Conservation (phyloP, 2,888 invertebrate species). For the Archips crataeganus region DNA sequence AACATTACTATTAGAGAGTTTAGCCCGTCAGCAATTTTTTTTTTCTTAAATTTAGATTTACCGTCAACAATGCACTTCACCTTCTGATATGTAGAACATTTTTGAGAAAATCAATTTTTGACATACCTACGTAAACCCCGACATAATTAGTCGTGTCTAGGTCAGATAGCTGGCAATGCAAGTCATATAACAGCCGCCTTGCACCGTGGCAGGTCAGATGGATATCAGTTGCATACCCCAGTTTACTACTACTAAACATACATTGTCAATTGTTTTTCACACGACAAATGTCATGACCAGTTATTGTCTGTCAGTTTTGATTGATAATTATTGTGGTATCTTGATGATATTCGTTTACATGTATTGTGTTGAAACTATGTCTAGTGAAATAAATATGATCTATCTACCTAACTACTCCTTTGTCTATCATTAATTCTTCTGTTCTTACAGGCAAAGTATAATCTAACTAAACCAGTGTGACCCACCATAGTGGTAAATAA, state of each 20-base stretch:
- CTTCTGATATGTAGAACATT: no score
- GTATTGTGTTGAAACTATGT: not conserved
- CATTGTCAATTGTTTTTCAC: conserved; percentile 35
- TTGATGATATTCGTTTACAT: conserved; percentile 36
- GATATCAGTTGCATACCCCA: conserved; percentile 9
- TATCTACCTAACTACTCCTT: not conserved
- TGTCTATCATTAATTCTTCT: not conserved
- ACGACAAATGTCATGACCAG: conserved; percentile 30
- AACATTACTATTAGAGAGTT: no score
- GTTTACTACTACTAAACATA: conserved; percentile 25
- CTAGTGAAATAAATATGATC: not conserved
- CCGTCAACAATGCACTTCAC: no score
- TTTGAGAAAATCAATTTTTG: not conserved
- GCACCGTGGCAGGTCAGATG: conserved; percentile 32
- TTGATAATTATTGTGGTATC: conserved; percentile 33
- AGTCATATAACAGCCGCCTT: conserved; percentile 31
- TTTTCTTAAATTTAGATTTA: no score
- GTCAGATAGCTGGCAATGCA: conserved; percentile 29
- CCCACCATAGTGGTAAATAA: no score
- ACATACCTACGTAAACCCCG: not conserved
- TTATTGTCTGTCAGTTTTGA: conserved; percentile 33
- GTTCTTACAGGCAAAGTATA: not conserved
- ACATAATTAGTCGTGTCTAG: conserved; percentile 14
- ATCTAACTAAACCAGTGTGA: not conserved
- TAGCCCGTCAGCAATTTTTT: no score